Evolutionary conservation across 1,140 invertebrate species (phyloP).

Genomic region (Cotesia glomerata): DNA sequence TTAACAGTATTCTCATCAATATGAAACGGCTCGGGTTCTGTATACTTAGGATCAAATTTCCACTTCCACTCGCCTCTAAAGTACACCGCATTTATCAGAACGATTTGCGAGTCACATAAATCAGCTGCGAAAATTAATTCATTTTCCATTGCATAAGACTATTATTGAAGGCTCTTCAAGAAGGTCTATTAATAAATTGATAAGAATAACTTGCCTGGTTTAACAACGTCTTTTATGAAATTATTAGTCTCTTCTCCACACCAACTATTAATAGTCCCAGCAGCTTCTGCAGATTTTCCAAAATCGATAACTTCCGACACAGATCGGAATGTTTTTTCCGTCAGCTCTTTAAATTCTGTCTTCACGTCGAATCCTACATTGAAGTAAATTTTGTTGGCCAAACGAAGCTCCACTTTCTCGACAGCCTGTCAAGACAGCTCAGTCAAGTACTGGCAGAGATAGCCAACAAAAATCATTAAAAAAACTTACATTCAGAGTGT

Average conservation of each 20-base stretch:
- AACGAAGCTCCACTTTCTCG: slow-evolving; percentile 33
- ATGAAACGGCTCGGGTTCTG: slow-evolving; percentile 59
- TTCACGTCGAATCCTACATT: slow-evolving; percentile 53
- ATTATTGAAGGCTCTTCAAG: background rate
- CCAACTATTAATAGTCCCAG: slow-evolving; percentile 73
- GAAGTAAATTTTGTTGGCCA: slow-evolving; percentile 44
- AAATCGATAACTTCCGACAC: slow-evolving; percentile 67
- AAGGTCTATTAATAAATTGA: background rate
- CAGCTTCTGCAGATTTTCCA: slow-evolving; percentile 49
- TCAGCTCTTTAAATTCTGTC: slow-evolving; percentile 20
- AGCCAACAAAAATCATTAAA: too few relatives aligned
- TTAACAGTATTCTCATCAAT: slow-evolving; percentile 50
- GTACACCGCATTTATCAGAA: slow-evolving; percentile 73
- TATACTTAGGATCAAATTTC: slow-evolving; percentile 65
- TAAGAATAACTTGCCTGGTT: slow-evolving; percentile 43
- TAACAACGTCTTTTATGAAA: slow-evolving; percentile 74
- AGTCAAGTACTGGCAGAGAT: background rate
- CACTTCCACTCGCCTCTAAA: slow-evolving; percentile 75
- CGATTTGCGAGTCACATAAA: slow-evolving; percentile 57
- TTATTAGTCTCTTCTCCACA: slow-evolving; percentile 75
- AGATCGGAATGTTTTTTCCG: slow-evolving; percentile 57
- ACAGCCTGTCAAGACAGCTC: slow-evolving; percentile 24
- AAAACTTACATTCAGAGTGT: slow-evolving; percentile 7
- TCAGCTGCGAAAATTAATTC: background rate
- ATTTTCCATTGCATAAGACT: background rate